Base-by-base conservation (phyloP, 2,888 invertebrate genomes). In the Nipponacmea schrenckii region DNA sequence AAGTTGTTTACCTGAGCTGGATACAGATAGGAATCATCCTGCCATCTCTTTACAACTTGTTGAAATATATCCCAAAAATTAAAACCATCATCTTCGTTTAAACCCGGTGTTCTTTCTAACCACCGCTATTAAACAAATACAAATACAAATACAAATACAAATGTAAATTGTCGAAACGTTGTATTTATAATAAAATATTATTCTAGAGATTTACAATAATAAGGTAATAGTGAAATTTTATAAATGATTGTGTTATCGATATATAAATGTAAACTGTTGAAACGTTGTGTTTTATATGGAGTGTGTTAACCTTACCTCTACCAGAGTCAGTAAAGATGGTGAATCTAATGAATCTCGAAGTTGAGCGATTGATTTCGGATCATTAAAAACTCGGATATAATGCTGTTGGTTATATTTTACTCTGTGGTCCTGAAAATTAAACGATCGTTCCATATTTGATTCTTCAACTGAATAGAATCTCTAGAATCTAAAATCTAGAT, bases 1-100 rank as follows among this genome's bases (percentile, higher is more conserved):
- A 31, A 56, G 24, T n/a, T n/a, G 0, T 20, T 67, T 76, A 88
- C 90, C 81, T 82, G 79, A 5, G 89, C 87, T 5, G 86, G 86
- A 56, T 83, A 77, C 17, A 79, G 78, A 72, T 84, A 85, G 68
- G 85, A 79, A 65, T 90, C 88, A 15, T 86, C 90, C 48, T 97
- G 90, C 90, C 95, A 93, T 39, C 90, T 90, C 31, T 84, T 81
- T 0, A 90, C 91, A 2, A 90, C 87, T 46, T 78, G 90, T 81
- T 93, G 92, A 89, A 96, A 98, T 84, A 96, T 96, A 45, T 93
- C 93, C 97, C 97, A 98, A 90, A 98, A 98, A 89, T 96, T 93
- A 86, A 97, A 97, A 1, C 94, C 95, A 8, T 83, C 78, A 0
- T 92, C 90, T 24, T 95, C 94, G 2, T 46, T 45, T 27, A 98